A percentile compares a stretch with the other conserved stretches of the same genome.
These are phyloP conservation scores for Drosophila planitibia DNA, from an alignment of 2,888 invertebrate genomes.

Conservation along the genomic window DNA sequence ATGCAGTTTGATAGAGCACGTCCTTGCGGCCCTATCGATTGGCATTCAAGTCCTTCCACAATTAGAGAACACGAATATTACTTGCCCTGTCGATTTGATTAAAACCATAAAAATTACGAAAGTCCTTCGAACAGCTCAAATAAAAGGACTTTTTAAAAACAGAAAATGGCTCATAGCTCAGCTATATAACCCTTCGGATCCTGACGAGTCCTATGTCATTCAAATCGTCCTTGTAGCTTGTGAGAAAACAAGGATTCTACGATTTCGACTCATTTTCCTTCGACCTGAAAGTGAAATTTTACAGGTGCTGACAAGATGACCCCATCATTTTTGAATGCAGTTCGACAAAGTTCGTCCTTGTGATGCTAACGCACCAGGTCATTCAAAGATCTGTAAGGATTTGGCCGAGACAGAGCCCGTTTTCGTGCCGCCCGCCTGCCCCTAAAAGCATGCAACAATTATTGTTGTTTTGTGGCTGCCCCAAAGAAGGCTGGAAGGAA, in stretches of 20 bases:
- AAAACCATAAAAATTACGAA: too few relatives aligned
- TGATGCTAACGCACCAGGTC: too few relatives aligned
- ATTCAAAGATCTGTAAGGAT: not conserved
- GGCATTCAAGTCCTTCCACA: not conserved
- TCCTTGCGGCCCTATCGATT: not conserved
- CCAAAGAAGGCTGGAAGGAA: not conserved
- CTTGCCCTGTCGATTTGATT: not conserved
- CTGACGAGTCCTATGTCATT: not conserved
- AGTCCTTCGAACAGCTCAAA: not conserved
- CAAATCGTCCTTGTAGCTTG: conserved; percentile 2
- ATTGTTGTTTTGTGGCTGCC: too few relatives aligned
- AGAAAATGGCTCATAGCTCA: not conserved
- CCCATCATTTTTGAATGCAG: not conserved
- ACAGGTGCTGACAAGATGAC: not conserved
- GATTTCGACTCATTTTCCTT: not conserved
- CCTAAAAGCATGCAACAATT: not conserved
- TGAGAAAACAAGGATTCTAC: not conserved
- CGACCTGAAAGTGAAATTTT: not conserved
- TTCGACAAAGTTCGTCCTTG: not conserved
- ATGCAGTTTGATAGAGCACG: too few relatives aligned
- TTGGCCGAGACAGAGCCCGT: not conserved
- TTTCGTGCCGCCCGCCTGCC: not conserved
- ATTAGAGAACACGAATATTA: not conserved
- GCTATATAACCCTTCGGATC: not conserved
- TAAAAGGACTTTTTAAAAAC: not conserved